A percentile compares a stretch with the other conserved stretches of the same genome.
Evolutionary conservation across 2,113 vertebrate species (phyloP).

Genomic region (Grammatotria lemairii): DNA sequence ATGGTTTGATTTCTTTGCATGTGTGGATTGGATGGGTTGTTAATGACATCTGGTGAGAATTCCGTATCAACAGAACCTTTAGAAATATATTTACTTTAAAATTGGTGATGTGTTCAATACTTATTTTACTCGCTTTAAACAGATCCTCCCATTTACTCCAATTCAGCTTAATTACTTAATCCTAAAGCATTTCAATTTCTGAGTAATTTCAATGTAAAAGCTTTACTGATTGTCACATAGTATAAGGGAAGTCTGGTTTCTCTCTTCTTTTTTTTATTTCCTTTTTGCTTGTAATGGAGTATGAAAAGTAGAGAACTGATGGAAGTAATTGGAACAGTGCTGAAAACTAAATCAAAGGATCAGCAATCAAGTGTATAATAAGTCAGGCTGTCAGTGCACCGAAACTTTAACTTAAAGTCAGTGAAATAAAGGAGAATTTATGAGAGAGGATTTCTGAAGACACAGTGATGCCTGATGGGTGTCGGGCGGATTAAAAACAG

Average conservation of each 20-base stretch:
- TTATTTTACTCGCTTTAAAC: not conserved
- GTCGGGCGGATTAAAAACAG: not conserved
- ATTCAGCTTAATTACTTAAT: not conserved
- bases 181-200: not conserved
- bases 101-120: not conserved
- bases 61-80: not conserved
- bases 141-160: not conserved
- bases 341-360: constrained; percentile 5
- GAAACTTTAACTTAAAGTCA: not conserved
- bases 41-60: not conserved
- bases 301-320: not conserved
- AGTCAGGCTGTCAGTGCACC: not conserved
- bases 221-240: not conserved
- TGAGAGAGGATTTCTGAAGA: not conserved
- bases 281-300: not conserved
- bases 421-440: not conserved
- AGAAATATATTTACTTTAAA: not conserved
- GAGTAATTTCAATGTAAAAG: not conserved
- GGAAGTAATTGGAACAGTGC: not conserved
- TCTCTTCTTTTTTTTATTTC: not conserved
- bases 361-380: constrained; percentile 27
- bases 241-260: not conserved
- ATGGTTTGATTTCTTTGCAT: not conserved
- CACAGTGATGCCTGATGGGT: not conserved
- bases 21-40: not conserved